phyloP scores from a whole-genome alignment of 2,113 vertebrate species.

The Opisthocomus hoazin region DNA sequence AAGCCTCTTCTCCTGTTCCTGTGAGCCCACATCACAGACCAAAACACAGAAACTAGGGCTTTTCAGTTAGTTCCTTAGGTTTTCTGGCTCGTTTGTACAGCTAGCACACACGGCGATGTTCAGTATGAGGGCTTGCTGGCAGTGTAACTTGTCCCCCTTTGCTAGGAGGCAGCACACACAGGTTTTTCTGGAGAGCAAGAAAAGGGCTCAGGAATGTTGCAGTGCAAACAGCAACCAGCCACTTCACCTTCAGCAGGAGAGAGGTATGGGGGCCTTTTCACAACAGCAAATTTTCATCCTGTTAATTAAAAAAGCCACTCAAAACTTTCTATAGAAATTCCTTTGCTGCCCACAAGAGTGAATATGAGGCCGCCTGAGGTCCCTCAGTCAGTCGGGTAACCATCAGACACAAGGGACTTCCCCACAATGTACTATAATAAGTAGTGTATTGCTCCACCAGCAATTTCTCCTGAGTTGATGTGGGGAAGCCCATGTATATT shows the following conservation, averaged over 20 bases:
- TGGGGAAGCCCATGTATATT: not conserved
- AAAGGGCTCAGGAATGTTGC: not conserved
- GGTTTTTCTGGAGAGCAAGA: not conserved
- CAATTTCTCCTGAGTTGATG: not conserved
- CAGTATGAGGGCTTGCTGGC: fast-evolving
- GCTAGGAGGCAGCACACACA: not conserved
- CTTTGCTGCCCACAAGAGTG: not conserved
- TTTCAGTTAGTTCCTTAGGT: not conserved
- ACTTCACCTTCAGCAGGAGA: not conserved
- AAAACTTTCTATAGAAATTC: not conserved
- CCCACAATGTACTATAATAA: not conserved
- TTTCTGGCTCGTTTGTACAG: not conserved
- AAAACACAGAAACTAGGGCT: not conserved
- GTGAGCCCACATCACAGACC: not conserved
- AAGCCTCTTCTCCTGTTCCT: not conserved
- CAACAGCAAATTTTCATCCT: not conserved
- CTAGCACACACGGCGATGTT: not conserved
- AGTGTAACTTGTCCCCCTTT: not conserved
- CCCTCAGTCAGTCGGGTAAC: not conserved
- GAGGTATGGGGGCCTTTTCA: not conserved
- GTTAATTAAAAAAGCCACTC: not conserved
- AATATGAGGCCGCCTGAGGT: not conserved
- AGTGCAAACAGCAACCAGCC: not conserved
- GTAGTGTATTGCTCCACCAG: not conserved
- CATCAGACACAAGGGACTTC: not conserved